Base-by-base conservation (phyloP, 1,140 invertebrate species). In the Apocrypta bakeri region DNA sequence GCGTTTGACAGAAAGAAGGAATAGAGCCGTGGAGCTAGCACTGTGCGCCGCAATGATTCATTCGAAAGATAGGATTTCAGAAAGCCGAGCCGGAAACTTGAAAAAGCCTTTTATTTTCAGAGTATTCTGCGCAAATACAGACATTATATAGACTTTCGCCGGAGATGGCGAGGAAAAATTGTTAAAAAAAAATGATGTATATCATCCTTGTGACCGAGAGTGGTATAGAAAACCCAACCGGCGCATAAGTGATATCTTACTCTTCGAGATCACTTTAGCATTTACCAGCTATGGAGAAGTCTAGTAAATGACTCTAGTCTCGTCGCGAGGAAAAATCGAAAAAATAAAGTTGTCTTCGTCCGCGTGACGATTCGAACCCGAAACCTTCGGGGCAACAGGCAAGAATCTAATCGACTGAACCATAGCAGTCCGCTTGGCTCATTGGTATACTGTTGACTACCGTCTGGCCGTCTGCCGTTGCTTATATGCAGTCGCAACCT, bases 211-310 rank as follows among this genome's bases (percentile, higher is more conserved):
- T 73, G 75, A 40, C 48, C 73, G 48, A 40, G 24, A 9, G 21
- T 14, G 40, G 72, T 81, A 75, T 31, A 17, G 11, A 25, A 21
- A 56, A 64, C n/a, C 71, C 1, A 48, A 21, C 24, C 48, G 79
- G 82, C 37, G 82, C 82, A 83, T 82, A 82, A 48, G 82, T 73
- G 82, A 83, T 73, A 83, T 83, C 76, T 83, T 83, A 12, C 76
- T 83, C 56, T 83, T 83, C 82, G 82, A 83, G 82, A 73, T 42
- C 17, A 78, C 81, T 82, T 71, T 73, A 82, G 81, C 81, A 82
- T 82, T 72, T 31, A 73, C 56, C 77, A 72, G 8, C 33, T 33
- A 82, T 42, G 25, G 17, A 14, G 7, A 29, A n/a, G 71, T 17
- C 6, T 79, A 74, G 69, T 79, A 79, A 72, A 83, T 79, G 33